Evolutionary conservation across 92 coral and sea anemone species (phyloP), one percentile per base, ranked within the genome.

Genomic region (Paragorgia papillata): DNA sequence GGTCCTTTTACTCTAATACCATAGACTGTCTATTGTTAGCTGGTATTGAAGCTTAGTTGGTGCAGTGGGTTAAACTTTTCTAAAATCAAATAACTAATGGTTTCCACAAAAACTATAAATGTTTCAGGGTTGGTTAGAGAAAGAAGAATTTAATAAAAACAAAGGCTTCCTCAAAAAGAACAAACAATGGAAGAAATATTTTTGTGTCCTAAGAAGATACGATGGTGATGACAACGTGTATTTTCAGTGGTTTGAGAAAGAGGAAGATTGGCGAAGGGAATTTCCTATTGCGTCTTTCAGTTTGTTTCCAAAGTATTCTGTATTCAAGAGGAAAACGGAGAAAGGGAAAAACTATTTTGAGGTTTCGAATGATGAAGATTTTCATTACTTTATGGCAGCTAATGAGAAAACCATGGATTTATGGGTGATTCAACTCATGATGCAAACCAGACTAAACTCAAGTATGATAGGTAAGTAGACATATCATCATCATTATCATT

Each of bases 341-440:
- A 95, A 87, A 84, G 89, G 92, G 1, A 91, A 85, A 65, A 91
- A 73, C 30, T 41, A 75, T 58, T 95, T 95, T 87, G 99, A 95
- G 73, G 80, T 95, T 32, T 90, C 87, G 57, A 95, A 86, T 77
- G 99, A 95, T 62, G 73, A 85, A 3, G 97, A 95, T 53, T 71
- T 86, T 2, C 83, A 86, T 59, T 50, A 81, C 5, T 86, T 95
- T 27, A 87, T 91, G 66, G 97, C 99, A 2, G 97, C 86, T 68
- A 92, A 91, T 65, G 99, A 95, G 74, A 80, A 88, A 39, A 78
- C 92, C 4, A 81, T 95, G 97, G 99, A 95, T 60, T 77, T 95
- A 64, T 95, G 99, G 99, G 96, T 90, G 9, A 91, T 91, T 32
- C 99, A 95, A 70, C 80, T 95, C 3, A 96, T 91, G 68, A 95